A percentile compares a stretch with the other conserved stretches of the same genome.
Conservation (phyloP, 1,140 invertebrate species). For the Holotrichia oblita region DNA sequence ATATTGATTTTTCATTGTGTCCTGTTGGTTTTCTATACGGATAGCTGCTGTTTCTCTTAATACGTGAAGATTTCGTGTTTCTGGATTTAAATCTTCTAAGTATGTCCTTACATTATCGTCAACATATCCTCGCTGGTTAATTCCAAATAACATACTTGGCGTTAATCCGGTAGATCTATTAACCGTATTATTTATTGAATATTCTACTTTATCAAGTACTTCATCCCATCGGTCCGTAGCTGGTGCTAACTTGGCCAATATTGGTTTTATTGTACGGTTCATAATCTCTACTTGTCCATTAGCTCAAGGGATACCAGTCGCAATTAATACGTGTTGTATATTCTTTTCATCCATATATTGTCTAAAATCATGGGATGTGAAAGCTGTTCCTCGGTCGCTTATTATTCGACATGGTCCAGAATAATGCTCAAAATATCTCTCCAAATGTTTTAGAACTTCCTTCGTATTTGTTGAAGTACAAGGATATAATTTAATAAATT, state of each 20-base stretch:
- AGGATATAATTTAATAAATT: too few relatives aligned
- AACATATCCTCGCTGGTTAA: neutral
- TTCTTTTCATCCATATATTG: too few relatives aligned
- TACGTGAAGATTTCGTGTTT: neutral
- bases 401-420: too few relatives aligned
- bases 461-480: too few relatives aligned
- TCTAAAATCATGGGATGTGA: too few relatives aligned
- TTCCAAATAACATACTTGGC: neutral
- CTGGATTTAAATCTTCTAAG: too few relatives aligned
- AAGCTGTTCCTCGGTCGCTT: too few relatives aligned
- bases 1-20: neutral
- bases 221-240: neutral
- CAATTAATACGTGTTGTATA: too few relatives aligned
- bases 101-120: neutral
- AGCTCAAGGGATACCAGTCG: neutral
- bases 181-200: too few relatives aligned
- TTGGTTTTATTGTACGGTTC: slow-evolving; percentile 6
- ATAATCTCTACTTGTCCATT: slow-evolving; percentile 10
- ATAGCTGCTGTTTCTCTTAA: neutral
- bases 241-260: neutral
- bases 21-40: neutral
- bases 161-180: neutral
- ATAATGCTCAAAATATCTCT: too few relatives aligned
- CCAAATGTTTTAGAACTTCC: too few relatives aligned
- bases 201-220: neutral